These are phyloP conservation scores for Eretmochelys imbricata DNA, from an alignment of 2,113 vertebrate species.

Conservation along the genomic window DNA sequence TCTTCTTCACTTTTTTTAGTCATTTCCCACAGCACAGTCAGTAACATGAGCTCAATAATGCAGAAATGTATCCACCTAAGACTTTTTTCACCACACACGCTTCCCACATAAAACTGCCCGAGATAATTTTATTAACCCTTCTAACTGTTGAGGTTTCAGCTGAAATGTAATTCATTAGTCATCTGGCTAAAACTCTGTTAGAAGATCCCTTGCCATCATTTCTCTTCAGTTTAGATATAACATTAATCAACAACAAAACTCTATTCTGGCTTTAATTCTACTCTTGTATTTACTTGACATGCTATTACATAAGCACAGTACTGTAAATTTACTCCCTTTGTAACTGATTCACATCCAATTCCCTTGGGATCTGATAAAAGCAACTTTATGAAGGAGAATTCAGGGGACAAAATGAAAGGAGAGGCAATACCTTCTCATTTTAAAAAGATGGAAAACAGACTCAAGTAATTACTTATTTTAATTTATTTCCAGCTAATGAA, in stretches of 20 bases:
- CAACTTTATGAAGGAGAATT: not conserved
- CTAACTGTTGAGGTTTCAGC: not conserved
- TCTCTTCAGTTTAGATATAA: not conserved
- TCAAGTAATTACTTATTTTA: not conserved
- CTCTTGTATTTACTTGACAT: not conserved
- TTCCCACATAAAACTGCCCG: rapidly evolving
- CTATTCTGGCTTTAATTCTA: not conserved
- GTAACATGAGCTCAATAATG: not conserved
- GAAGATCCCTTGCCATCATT: rapidly evolving
- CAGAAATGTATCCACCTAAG: not conserved
- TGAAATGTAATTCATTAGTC: not conserved
- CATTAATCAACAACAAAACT: not conserved
- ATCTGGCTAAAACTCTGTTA: not conserved
- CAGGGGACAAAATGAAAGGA: not conserved
- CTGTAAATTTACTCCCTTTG: not conserved
- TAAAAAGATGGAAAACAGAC: not conserved
- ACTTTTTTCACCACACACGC: not conserved
- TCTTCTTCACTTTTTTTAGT: not conserved
- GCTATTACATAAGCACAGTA: too few species aligned
- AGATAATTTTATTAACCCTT: not conserved
- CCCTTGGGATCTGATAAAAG: not conserved
- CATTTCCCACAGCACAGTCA: not conserved
- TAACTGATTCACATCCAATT: not conserved
- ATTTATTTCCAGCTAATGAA: not conserved
- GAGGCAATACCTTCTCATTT: rapidly evolving